A percentile compares a stretch with the other conserved stretches of the same genome.
Conservation (phyloP, 64 coral and sea anemone genomes). For the Platygyra sinensis region DNA sequence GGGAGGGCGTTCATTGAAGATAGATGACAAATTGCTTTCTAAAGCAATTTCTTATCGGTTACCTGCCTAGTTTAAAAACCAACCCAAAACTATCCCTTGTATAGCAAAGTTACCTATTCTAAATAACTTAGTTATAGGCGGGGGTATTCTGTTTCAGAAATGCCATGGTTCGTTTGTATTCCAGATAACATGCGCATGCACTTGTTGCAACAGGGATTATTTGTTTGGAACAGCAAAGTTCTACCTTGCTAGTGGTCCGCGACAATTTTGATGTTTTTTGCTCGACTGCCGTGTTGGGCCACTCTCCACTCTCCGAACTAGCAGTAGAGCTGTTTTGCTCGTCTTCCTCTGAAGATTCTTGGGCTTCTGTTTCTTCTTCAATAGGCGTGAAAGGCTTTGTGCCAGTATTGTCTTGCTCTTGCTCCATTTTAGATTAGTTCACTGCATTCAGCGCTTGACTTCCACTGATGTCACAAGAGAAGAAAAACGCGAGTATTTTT, state of each 20-base stretch:
- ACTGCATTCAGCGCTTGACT: neutral
- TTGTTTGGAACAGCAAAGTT: too few relatives aligned
- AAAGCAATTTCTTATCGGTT: too few relatives aligned
- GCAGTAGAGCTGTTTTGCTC: neutral
- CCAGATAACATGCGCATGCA: neutral
- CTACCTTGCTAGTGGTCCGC: slow-evolving; percentile 3
- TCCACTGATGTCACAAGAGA: slow-evolving; percentile 14
- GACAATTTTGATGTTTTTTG: slow-evolving; percentile 13
- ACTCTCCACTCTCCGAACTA: slow-evolving; percentile 8
- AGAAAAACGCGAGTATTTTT: neutral
- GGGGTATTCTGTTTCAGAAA: too few relatives aligned
- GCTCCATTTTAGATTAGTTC: neutral
- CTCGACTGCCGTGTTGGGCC: neutral
- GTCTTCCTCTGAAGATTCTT: neutral
- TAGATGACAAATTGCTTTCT: too few relatives aligned
- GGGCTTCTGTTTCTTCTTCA: slow-evolving; percentile 5
- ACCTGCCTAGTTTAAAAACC: too few relatives aligned
- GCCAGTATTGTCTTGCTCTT: neutral
- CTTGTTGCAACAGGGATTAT: too few relatives aligned
- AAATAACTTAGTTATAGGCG: too few relatives aligned
- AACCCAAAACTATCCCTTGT: too few relatives aligned
- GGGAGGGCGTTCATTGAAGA: too few relatives aligned
- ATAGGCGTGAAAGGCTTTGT: neutral
- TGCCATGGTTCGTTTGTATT: neutral
- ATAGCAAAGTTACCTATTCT: too few relatives aligned